These are phyloP conservation scores for Diplodus sargus DNA, from an alignment of 2,797 vertebrate genomes.

Conservation along the genomic window DNA sequence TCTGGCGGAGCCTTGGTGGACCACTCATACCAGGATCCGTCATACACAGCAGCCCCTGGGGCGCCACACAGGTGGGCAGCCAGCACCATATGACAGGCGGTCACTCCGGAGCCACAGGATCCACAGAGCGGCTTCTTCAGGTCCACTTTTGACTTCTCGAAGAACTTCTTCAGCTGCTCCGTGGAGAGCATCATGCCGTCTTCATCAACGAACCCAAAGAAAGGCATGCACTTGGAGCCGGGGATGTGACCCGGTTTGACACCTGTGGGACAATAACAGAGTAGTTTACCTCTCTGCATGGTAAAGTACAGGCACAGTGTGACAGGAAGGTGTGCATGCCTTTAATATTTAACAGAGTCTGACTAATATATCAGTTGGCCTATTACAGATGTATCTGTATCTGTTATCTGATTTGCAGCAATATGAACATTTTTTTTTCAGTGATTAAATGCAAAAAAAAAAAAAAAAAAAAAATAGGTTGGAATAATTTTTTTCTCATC, in stretches of 20 bases:
- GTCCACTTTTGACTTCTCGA: slow-evolving; percentile 86
- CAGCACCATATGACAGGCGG: slow-evolving; percentile 89
- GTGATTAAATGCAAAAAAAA: too few species aligned
- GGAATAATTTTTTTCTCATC: too few species aligned
- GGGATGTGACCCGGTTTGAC: slow-evolving; percentile 87
- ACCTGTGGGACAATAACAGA: slow-evolving; percentile 25
- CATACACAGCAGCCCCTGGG: slow-evolving; percentile 85
- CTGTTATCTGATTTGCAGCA: too few species aligned
- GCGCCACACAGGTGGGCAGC: slow-evolving; percentile 89
- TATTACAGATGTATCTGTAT: too few species aligned
- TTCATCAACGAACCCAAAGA: slow-evolving; percentile 83
- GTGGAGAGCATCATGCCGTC: slow-evolving; percentile 85
- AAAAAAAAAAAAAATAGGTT: too few species aligned
- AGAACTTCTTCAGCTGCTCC: slow-evolving; percentile 82
- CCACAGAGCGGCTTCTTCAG: slow-evolving; percentile 85
- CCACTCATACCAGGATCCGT: slow-evolving; percentile 92
- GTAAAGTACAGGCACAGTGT: neutral
- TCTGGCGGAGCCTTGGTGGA: slow-evolving; percentile 85
- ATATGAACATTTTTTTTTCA: too few species aligned
- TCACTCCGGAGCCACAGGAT: slow-evolving; percentile 90
- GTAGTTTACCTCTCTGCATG: neutral
- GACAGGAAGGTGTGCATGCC: too few species aligned
- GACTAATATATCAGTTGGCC: too few species aligned
- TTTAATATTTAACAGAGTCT: too few species aligned
- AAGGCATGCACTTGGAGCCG: slow-evolving; percentile 88